Conservation (phyloP, 2,113 vertebrate genomes). For the Buteo buteo region DNA sequence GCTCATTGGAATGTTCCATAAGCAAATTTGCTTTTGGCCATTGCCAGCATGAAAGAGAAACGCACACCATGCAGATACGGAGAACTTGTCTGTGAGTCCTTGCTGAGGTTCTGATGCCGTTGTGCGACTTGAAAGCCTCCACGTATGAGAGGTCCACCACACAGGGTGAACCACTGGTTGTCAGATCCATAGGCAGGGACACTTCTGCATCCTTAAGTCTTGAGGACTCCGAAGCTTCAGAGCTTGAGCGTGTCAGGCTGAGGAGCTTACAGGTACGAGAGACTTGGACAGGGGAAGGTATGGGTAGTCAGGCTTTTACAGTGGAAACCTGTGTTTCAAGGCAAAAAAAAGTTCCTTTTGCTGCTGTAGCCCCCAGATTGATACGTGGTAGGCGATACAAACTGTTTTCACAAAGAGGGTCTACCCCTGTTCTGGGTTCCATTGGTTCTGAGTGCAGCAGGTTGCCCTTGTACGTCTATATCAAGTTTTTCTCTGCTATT, state of each 20-base stretch:
- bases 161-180: neutral
- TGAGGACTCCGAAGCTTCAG: neutral
- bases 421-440: neutral
- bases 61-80: neutral
- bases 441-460: neutral
- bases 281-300: neutral
- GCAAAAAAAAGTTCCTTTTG: neutral
- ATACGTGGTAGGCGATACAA: rapidly evolving
- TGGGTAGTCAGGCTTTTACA: neutral
- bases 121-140: neutral
- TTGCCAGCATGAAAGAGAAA: neutral
- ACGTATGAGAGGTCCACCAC: rapidly evolving
- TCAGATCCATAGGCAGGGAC: neutral
- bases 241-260: neutral
- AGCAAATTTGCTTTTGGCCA: neutral
- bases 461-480: neutral
- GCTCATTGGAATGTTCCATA: neutral
- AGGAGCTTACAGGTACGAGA: neutral
- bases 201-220: neutral
- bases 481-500: neutral
- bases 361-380: neutral
- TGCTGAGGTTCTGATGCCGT: neutral
- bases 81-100: neutral
- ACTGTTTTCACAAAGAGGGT: neutral
- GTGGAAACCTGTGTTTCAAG: neutral